Base-by-base conservation (phyloP, 64 coral and sea anemone genomes). In the Stichodactyla mertensii region DNA sequence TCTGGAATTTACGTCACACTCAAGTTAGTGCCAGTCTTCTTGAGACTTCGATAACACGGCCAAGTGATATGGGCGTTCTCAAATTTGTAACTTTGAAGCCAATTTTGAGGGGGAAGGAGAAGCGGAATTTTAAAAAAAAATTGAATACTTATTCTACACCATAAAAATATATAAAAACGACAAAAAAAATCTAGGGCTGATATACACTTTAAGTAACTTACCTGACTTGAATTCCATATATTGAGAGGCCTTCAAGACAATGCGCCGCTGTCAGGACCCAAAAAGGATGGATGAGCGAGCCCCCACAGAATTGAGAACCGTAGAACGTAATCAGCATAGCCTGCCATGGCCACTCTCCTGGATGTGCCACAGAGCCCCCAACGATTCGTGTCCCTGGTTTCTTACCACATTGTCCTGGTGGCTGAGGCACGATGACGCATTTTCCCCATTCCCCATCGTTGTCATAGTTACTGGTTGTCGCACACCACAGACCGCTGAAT, bases 261-360 rank as follows among this genome's bases (percentile, higher is more conserved):
- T 71, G 85, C 2, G 85, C 85, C 13, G 85, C 85, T 54, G 85
- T 86, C 20, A 74, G 18, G 0, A 86, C 66, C 85, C 85, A 86
- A 18, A 55, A n/a, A 1, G 66, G 28, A 54, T 27, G 11, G 14
- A 71, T 64, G 10, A 86, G 64, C 9, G 86, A 79, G 6, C 86
- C 86, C 22, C 86, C 86, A 51, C 86, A 87, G 51, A 69, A 86
- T 51, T 86, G 84, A 53, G 36, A 19, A 52, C 84, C 84, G 20
- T 53, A 86, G 51, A 55, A 58, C 23, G 18, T 52, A 11, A 52
- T 8, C 59, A 86, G 9, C 84, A 86, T 86, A 61, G 16, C 61
- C 84, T 86, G 59, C 84, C 84, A 86, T 10, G 83, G 83, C 83
- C 83, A 85, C 56, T 62, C 62, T 57, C 62, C 62, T 19, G 51